Conservation (phyloP, 2,888 invertebrate species). For the Archips xylosteana region DNA sequence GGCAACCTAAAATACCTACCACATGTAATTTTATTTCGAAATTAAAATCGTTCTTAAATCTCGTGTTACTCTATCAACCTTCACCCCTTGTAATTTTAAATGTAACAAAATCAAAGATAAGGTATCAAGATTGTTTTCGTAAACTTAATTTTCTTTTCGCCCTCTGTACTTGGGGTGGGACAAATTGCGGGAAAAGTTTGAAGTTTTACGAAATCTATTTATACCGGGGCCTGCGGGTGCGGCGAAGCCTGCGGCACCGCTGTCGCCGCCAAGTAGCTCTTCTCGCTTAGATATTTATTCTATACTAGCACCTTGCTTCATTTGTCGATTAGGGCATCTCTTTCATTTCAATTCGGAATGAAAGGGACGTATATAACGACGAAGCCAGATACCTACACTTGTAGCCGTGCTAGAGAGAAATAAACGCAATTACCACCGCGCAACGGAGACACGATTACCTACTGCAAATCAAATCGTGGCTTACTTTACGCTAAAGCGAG, state of each 20-base stretch:
- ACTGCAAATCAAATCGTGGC: conserved; percentile 5
- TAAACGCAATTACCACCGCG: conserved; percentile 4
- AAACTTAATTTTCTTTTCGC: conserved; percentile 23
- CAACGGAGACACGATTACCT: conserved; percentile 9
- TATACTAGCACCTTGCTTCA: not conserved
- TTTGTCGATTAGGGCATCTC: not conserved
- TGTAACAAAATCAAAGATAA: conserved; percentile 10
- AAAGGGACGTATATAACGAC: not conserved
- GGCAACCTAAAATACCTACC: too few species aligned
- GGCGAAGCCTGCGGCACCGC: not conserved
- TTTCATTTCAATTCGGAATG: not conserved
- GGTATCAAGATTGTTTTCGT: conserved; percentile 33
- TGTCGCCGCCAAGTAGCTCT: conserved; percentile 7
- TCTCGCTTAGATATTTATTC: conserved; percentile 1
- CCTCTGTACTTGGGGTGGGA: conserved; percentile 22
- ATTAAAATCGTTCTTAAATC: conserved; percentile 3
- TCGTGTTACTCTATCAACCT: conserved; percentile 8
- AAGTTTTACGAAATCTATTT: conserved; percentile 50
- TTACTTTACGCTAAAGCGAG: not conserved
- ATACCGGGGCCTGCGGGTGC: conserved; percentile 33
- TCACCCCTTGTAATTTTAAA: conserved; percentile 4
- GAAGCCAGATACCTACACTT: not conserved
- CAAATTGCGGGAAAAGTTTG: conserved; percentile 37
- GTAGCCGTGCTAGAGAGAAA: not conserved
- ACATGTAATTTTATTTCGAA: not conserved